Percentiles rank a stretch among this genome's conserved stretches.
These are phyloP conservation scores for Homarus gammarus DNA, from an alignment of 2,888 invertebrate species.

Conservation along the genomic window DNA sequence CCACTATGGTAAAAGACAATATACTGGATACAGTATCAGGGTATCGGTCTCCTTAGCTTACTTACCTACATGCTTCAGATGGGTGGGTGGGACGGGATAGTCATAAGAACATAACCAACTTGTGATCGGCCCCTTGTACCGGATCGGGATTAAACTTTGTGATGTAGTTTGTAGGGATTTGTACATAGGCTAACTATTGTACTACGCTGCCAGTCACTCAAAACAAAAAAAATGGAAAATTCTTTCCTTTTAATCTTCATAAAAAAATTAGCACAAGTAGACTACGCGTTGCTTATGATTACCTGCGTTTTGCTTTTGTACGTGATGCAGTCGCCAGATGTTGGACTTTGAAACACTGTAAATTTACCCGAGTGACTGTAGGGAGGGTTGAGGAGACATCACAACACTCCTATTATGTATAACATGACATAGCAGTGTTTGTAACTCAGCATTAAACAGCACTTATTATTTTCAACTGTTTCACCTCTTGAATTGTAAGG, in stretches of 20 bases:
- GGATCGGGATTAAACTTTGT: neutral
- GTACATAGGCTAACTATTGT: neutral
- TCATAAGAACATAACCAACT: neutral
- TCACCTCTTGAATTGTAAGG: neutral
- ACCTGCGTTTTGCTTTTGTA: neutral
- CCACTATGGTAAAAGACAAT: neutral
- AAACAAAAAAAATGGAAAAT: neutral
- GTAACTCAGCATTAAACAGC: no score
- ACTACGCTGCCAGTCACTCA: neutral
- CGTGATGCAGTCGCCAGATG: neutral
- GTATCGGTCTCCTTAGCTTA: neutral
- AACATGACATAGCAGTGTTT: no score
- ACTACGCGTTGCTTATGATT: neutral
- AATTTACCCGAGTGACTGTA: neutral
- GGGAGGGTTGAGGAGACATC: no score
- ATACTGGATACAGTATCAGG: neutral
- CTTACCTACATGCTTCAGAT: neutral
- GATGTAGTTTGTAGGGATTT: neutral
- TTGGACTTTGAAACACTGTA: neutral
- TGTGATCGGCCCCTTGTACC: constrained; percentile 5
- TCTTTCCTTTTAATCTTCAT: no score
- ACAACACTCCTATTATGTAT: no score
- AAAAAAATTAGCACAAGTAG: constrained; percentile 2
- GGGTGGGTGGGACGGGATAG: neutral
- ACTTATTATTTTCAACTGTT: no score